phyloP scores from a whole-genome alignment of 2,797 vertebrate genomes.

The Gallirallus australis region DNA sequence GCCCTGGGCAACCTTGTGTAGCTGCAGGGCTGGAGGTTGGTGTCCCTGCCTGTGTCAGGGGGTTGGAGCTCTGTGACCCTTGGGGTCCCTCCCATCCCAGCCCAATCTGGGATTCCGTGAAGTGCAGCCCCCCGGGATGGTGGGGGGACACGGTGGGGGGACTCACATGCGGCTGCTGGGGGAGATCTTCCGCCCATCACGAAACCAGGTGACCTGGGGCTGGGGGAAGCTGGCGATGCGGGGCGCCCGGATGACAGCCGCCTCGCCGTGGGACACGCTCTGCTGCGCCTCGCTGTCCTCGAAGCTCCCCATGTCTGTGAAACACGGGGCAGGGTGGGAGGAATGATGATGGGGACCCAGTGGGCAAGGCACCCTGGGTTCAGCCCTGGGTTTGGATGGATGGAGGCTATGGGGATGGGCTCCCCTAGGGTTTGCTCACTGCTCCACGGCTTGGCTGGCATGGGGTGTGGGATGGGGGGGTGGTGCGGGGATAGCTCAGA shows the following conservation, averaged over 20 bases:
- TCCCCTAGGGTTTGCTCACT: not conserved
- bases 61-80: no score
- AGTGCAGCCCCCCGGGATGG: rapidly evolving
- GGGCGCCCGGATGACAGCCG: conserved; percentile 87
- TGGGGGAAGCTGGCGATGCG: conserved; percentile 93
- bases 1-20: no score
- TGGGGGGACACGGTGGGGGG: not conserved
- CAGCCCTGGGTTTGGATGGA: not conserved
- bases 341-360: no score
- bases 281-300: conserved; percentile 88
- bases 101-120: no score
- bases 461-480: no score
- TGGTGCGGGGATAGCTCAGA: not conserved
- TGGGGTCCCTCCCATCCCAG: no score
- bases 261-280: conserved; percentile 91
- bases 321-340: no score
- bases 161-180: conserved; percentile 97
- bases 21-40: no score
- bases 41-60: no score
- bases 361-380: rapidly evolving
- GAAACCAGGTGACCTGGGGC: conserved; percentile 97
- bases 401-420: not conserved
- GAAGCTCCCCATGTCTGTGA: conserved; percentile 95
- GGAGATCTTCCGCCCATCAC: conserved; percentile 94
- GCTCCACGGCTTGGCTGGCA: not conserved